phyloP scores from a whole-genome alignment of 2,888 invertebrate genomes.

The Ochropleura leucogaster region DNA sequence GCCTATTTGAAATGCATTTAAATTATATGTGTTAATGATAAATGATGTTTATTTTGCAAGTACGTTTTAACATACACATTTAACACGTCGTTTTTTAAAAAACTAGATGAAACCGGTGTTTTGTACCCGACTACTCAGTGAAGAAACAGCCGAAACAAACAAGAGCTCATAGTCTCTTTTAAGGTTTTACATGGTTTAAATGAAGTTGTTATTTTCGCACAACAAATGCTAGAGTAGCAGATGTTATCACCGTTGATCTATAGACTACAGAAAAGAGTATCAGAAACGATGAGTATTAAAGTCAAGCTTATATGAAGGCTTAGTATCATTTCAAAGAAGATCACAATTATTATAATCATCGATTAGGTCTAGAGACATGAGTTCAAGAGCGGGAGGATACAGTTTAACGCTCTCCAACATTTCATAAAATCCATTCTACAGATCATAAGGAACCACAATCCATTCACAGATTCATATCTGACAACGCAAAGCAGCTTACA shows the following conservation, averaged over 20 bases:
- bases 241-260: neutral
- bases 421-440: neutral
- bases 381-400: neutral
- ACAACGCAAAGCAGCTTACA: slow-evolving; percentile 20
- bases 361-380: neutral
- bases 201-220: neutral
- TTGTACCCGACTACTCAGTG: no score
- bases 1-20: slow-evolving; percentile 3
- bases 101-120: no score
- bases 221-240: neutral
- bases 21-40: neutral
- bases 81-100: no score
- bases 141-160: no score
- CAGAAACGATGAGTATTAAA: neutral
- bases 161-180: no score
- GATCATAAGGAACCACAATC: slow-evolving; percentile 20
- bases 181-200: no score
- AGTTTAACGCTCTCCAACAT: neutral
- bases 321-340: neutral
- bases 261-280: neutral
- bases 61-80: no score
- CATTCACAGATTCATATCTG: slow-evolving; percentile 25
- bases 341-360: neutral
- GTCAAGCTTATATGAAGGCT: neutral
- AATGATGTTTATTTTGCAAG: no score